Evolutionary conservation across 2,888 invertebrate genomes (phyloP), one percentile per base, ranked within the genome.

Genomic region (Rhagium mordax): DNA sequence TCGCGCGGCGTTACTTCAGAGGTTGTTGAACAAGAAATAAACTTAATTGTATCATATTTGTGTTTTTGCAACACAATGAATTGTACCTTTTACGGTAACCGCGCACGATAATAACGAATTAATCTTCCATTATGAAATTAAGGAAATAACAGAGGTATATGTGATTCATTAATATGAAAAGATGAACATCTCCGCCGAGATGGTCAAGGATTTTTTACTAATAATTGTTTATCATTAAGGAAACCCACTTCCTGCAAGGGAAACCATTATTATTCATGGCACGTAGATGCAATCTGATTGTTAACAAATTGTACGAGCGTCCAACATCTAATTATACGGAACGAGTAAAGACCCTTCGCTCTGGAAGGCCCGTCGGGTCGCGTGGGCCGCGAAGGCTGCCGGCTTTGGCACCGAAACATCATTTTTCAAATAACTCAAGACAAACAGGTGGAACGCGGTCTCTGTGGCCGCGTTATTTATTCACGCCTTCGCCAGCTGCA

Each of bases 161-260:
- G 59, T 70, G 70, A 70, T 57, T 70, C 70, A 70, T 59, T 48
- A 65, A 41, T 64, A 20, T 1, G 48, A 67, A 57, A 21, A 72
- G 73, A 71, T 74, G 68, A 68, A 59, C 71, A 74, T 71, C 71
- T 62, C 18, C 60, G 53, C 59, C 57, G 24, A 59, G 57, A 71
- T 74, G 74, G 74, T 74, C 74, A 74, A 74, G 74, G 74, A 66
- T 71, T 59, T 66, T 70, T 62, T 53, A 61, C 66, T 61, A 72
- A 74, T 74, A 74, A 71, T 62, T 68, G 59, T 75, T 73, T 68
- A 73, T 71, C 71, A 74, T 68, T 62, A 70, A 72, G 77, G 77
- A 77, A 77, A 70, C 71, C 49, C 8, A 60, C 73, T 75, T 77
- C 77, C 77, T 71, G 71, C 49, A 53, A 53, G 7, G 65, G 65